A percentile compares a stretch with the other conserved stretches of the same genome.
These are phyloP conservation scores for Cossypha polioptera DNA, from an alignment of 2,797 vertebrate species.

Conservation along the genomic window DNA sequence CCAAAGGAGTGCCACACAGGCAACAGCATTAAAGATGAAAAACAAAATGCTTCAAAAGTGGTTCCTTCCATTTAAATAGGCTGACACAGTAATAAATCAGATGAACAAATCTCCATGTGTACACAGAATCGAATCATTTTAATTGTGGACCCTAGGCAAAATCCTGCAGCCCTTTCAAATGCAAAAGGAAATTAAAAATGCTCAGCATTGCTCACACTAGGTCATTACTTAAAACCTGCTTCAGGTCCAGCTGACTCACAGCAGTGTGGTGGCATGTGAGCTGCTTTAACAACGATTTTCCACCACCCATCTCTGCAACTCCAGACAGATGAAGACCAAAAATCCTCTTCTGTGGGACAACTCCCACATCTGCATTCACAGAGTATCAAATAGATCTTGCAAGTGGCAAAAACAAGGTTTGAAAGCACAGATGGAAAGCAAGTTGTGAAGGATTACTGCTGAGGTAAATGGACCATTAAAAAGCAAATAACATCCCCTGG, in stretches of 20 bases:
- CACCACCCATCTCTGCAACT: not conserved
- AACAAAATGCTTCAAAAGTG: constrained; percentile 25
- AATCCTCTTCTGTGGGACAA: constrained; percentile 9
- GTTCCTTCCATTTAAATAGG: constrained; percentile 22
- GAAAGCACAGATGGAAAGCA: constrained; percentile 38
- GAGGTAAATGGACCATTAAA: constrained; percentile 53
- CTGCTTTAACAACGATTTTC: not conserved
- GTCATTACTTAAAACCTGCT: not conserved
- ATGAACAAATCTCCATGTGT: not conserved
- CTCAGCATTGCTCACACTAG: not conserved
- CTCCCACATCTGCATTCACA: constrained; percentile 50
- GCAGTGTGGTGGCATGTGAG: not conserved
- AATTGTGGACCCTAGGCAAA: constrained; percentile 31
- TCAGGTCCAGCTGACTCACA: constrained; percentile 41
- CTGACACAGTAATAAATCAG: constrained; percentile 20
- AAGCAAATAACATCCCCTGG: constrained; percentile 17
- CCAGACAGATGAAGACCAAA: not conserved
- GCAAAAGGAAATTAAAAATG: constrained; percentile 34
- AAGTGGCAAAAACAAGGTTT: constrained; percentile 37
- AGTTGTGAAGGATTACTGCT: not conserved
- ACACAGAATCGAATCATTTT: not conserved
- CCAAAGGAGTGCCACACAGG: not conserved
- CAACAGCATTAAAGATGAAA: constrained; percentile 23
- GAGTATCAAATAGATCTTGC: constrained; percentile 31
- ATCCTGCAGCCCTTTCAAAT: constrained; percentile 15